Conservation (phyloP, 1,140 invertebrate species). For the Polyergus mexicanus region DNA sequence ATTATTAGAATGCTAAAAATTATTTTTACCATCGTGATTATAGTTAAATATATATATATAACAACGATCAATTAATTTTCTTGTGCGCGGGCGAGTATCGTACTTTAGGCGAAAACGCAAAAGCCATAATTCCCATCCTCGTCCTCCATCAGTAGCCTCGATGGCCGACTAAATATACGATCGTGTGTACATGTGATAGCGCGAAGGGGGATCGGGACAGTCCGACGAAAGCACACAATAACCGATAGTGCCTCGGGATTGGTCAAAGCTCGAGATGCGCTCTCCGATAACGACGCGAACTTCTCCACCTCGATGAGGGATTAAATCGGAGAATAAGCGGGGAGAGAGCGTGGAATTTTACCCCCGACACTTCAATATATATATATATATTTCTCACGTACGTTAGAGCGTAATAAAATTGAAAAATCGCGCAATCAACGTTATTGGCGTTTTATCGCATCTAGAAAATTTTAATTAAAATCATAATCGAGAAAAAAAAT, state of each 20-base stretch:
- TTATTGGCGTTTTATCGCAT: neutral
- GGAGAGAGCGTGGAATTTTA: neutral
- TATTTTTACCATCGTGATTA: neutral
- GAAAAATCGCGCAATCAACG: neutral
- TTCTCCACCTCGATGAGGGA: conserved; percentile 17
- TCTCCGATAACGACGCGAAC: conserved; percentile 30
- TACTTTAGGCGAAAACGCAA: neutral
- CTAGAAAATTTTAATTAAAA: neutral
- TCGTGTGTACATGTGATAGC: conserved; percentile 27
- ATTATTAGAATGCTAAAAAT: neutral
- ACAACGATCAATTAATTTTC: neutral
- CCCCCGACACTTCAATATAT: neutral
- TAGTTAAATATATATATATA: conserved; percentile 12
- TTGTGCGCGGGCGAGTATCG: neutral
- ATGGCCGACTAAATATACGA: conserved; percentile 56
- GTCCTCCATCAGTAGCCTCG: conserved; percentile 12
- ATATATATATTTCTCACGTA: neutral
- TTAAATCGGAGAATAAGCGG: conserved; percentile 15
- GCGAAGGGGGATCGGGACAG: conserved; percentile 14
- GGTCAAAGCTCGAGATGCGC: conserved; percentile 29
- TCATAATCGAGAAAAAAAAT: neutral
- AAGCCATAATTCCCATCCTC: conserved; percentile 17
- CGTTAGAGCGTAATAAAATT: neutral
- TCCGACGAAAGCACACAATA: conserved; percentile 39
- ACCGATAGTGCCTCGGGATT: conserved; percentile 45